Evolutionary conservation across 2,888 invertebrate genomes (phyloP).

Genomic region (Volucella inanis): DNA sequence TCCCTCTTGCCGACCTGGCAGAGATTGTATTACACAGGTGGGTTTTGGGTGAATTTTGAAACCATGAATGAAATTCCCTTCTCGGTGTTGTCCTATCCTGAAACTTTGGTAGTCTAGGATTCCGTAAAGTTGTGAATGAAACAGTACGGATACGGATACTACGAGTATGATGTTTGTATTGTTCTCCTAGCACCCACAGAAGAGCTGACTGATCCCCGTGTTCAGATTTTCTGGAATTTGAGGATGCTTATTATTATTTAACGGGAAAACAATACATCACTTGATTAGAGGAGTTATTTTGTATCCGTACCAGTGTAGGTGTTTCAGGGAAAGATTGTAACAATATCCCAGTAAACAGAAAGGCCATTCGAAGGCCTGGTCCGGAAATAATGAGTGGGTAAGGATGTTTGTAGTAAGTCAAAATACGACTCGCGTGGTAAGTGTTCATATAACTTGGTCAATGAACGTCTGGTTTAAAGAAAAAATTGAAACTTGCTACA

Average conservation of each 20-base stretch:
- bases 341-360: no score
- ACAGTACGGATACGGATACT: background rate
- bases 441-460: background rate
- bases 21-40: no score
- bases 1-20: no score
- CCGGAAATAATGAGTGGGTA: background rate
- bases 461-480: conserved; percentile 28
- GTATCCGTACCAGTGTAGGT: background rate
- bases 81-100: no score
- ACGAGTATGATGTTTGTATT: background rate
- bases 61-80: no score
- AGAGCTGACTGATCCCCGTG: conserved; percentile 2
- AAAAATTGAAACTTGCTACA: background rate
- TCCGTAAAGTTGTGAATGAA: conserved; percentile 31
- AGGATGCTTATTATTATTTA: conserved; percentile 31
- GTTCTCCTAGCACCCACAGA: background rate
- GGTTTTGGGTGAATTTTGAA: no score
- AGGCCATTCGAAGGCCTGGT: background rate
- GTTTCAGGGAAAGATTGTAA: conserved; percentile 1
- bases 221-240: conserved; percentile 1
- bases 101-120: no score
- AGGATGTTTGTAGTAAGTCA: background rate
- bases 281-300: background rate
- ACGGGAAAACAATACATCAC: background rate
- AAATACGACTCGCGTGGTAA: no score